These are phyloP conservation scores for Procavia capensis DNA, from an alignment of 2,113 vertebrate species.

Conservation along the genomic window DNA sequence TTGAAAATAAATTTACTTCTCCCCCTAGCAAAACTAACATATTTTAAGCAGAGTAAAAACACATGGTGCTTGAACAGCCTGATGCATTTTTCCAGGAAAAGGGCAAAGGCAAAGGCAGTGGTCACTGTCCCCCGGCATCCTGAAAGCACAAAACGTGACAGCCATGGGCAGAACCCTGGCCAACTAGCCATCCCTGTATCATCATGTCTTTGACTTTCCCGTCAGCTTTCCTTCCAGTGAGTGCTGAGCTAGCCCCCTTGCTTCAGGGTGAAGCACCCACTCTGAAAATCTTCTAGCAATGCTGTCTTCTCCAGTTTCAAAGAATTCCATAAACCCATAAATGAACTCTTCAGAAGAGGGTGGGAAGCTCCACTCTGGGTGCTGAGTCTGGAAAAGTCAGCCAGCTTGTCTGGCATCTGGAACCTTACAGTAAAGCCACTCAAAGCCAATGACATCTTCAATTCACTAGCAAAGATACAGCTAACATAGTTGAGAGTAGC, in stretches of 20 bases:
- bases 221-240: not conserved
- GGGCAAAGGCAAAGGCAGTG: not conserved
- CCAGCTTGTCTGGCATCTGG: conserved; percentile 63
- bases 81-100: not conserved
- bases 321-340: conserved; percentile 21
- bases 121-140: too few relatives aligned
- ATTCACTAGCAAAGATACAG: not conserved
- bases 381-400: conserved; percentile 65
- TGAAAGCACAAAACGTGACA: not conserved
- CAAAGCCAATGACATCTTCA: not conserved
- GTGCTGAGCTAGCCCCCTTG: not conserved
- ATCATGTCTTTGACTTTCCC: not conserved
- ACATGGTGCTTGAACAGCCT: not conserved
- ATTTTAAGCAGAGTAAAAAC: not conserved
- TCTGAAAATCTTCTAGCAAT: not conserved
- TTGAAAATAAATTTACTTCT: not conserved
- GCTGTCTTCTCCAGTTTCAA: not conserved
- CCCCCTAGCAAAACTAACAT: conserved; percentile 33
- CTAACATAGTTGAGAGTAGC: not conserved
- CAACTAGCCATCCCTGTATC: rapidly evolving
- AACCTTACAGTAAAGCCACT: conserved; percentile 46
- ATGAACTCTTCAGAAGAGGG: not conserved
- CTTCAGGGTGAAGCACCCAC: not conserved
- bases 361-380: conserved; percentile 48
- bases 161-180: not conserved